Percentiles rank a stretch among this genome's conserved stretches.
These are phyloP conservation scores for Trypoxylon attenuatum DNA, from an alignment of 2,888 invertebrate genomes.

Conservation along the genomic window DNA sequence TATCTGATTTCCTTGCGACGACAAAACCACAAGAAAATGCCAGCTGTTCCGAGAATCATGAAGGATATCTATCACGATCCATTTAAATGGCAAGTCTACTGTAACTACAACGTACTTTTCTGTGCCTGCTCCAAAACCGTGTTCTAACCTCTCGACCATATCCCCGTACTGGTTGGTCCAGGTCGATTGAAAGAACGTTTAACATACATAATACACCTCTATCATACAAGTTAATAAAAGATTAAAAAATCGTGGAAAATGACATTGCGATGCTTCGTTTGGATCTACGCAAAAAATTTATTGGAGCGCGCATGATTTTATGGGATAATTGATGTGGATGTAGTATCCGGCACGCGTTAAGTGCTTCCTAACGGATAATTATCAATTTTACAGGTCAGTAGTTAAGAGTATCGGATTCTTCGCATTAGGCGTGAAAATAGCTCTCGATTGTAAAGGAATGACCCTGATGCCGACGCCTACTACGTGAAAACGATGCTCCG, in stretches of 20 bases:
- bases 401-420: conserved; percentile 89
- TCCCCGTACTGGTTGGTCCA: no score
- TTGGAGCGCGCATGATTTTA: not conserved
- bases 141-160: conserved; percentile 5
- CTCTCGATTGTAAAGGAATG: conserved; percentile 85
- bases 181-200: no score
- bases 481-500: conserved; percentile 16
- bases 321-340: not conserved
- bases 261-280: no score
- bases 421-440: conserved; percentile 84
- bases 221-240: not conserved
- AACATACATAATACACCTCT: not conserved
- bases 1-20: not conserved
- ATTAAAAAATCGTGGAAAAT: no score
- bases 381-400: conserved; percentile 80
- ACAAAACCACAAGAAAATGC: conserved; percentile 29
- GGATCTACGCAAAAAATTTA: no score
- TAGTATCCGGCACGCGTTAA: not conserved
- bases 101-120: no score
- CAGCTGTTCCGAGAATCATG: conserved; percentile 70
- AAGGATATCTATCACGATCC: conserved; percentile 84
- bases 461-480: conserved; percentile 82
- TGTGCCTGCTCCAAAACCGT: no score
- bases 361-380: not conserved
- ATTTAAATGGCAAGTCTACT: conserved; percentile 82